These are phyloP conservation scores for Sphenodon punctatus DNA, from an alignment of 2,797 vertebrate species.

Conservation along the genomic window DNA sequence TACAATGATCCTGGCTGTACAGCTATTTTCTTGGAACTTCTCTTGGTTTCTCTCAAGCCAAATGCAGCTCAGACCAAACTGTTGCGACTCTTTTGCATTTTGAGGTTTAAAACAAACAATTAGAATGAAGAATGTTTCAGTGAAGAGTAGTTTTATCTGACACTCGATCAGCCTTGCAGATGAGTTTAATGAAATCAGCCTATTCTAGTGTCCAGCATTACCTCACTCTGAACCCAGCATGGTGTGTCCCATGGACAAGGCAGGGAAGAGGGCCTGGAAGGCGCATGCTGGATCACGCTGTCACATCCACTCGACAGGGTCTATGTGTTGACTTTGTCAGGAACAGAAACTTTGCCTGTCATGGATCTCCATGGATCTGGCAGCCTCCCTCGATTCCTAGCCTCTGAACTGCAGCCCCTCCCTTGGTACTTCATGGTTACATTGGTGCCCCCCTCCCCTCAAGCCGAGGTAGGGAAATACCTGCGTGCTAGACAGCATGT, in stretches of 20 bases:
- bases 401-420: too few species aligned
- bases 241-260: too few species aligned
- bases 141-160: conserved; percentile 8
- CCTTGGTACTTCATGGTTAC: too few species aligned
- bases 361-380: conserved; percentile 5
- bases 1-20: background rate
- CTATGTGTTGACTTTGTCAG: conserved; percentile 41
- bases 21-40: conserved; percentile 31
- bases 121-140: conserved; percentile 22
- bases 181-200: conserved; percentile 12
- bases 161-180: conserved; percentile 14
- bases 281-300: conserved; percentile 13
- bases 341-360: conserved; percentile 2
- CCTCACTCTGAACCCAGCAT: conserved; percentile 26
- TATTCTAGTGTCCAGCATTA: background rate
- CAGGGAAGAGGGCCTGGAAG: background rate
- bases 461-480: too few species aligned
- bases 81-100: conserved; percentile 6
- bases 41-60: background rate
- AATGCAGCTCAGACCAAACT: conserved; percentile 48
- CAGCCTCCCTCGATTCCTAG: too few species aligned
- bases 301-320: background rate
- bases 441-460: too few species aligned
- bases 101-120: conserved; percentile 22
- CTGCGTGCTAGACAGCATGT: too few species aligned